A percentile compares a stretch with the other conserved stretches of the same genome.
These are phyloP conservation scores for Eristalis arbustorum DNA, from an alignment of 2,888 invertebrate genomes.

Conservation along the genomic window DNA sequence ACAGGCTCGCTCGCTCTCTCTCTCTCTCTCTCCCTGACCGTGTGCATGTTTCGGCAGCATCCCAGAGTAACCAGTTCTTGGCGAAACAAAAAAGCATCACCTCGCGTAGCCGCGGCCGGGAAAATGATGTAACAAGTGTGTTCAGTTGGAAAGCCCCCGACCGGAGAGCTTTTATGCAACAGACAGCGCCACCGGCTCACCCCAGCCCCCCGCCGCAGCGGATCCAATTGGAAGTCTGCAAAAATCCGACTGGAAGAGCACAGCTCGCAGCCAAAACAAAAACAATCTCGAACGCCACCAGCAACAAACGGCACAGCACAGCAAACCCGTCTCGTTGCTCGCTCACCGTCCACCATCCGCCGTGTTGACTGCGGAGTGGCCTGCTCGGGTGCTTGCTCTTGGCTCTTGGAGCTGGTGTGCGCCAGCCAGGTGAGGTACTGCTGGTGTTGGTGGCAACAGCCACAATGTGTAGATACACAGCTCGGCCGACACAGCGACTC, in stretches of 20 bases:
- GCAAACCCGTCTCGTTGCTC: background rate
- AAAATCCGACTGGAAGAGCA: slow-evolving; percentile 1
- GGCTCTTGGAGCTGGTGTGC: background rate
- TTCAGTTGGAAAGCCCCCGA: slow-evolving; percentile 13
- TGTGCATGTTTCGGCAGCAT: background rate
- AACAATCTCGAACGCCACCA: background rate
- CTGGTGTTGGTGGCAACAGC: background rate
- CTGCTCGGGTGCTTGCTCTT: background rate
- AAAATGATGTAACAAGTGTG: slow-evolving; percentile 68
- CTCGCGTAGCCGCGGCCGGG: background rate
- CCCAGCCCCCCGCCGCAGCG: slow-evolving; percentile 34
- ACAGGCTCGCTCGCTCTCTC: background rate
- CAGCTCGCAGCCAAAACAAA: background rate
- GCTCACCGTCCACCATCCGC: no score
- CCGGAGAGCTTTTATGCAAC: slow-evolving; percentile 43
- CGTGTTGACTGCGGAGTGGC: background rate
- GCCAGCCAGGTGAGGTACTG: background rate
- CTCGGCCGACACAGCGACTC: background rate
- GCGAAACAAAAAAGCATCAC: background rate
- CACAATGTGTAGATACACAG: background rate
- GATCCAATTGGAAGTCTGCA: background rate
- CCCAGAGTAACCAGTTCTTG: slow-evolving; percentile 4
- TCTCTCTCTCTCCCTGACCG: background rate
- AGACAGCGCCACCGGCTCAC: background rate
- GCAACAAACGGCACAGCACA: background rate